These are phyloP conservation scores for Acanthurus tractus DNA, from an alignment of 2,797 vertebrate species.

Conservation along the genomic window DNA sequence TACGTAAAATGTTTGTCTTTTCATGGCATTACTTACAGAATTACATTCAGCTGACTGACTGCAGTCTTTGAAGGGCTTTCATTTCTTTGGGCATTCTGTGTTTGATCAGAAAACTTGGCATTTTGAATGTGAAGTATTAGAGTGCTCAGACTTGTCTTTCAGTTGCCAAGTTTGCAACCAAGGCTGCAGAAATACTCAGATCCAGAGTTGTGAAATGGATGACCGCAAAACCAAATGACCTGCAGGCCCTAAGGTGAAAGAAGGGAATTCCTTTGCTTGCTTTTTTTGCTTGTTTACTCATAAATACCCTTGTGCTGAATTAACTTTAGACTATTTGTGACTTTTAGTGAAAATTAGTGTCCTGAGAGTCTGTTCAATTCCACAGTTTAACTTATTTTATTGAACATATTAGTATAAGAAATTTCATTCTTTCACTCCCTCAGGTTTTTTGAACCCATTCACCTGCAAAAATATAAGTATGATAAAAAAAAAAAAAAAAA, in stretches of 20 bases:
- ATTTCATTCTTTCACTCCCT: not conserved
- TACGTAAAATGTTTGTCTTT: constrained; percentile 44
- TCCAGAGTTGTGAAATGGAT: constrained; percentile 33
- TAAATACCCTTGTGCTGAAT: constrained; percentile 30
- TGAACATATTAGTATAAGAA: not conserved
- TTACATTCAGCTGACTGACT: constrained; percentile 41
- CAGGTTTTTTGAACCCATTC: not conserved
- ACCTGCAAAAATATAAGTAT: not conserved
- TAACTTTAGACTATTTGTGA: not conserved
- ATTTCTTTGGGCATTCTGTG: constrained; percentile 62
- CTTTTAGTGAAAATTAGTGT: constrained; percentile 4
- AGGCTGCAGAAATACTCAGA: constrained; percentile 37
- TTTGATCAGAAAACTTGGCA: constrained; percentile 63
- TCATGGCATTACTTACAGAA: constrained; percentile 20
- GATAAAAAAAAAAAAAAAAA: not conserved
- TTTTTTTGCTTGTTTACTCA: constrained; percentile 29
- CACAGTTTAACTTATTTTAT: not conserved
- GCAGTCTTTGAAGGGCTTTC: constrained; percentile 60
- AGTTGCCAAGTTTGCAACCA: constrained; percentile 42
- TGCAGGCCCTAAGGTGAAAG: constrained; percentile 10
- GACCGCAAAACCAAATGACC: constrained; percentile 39
- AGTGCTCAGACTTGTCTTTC: constrained; percentile 2
- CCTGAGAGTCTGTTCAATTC: too few species aligned
- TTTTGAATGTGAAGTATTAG: constrained; percentile 55
- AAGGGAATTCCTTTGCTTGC: constrained; percentile 7